A percentile compares a stretch with the other conserved stretches of the same genome.
phyloP scores from a whole-genome alignment of 2,113 vertebrate species.

The Tyto alba region DNA sequence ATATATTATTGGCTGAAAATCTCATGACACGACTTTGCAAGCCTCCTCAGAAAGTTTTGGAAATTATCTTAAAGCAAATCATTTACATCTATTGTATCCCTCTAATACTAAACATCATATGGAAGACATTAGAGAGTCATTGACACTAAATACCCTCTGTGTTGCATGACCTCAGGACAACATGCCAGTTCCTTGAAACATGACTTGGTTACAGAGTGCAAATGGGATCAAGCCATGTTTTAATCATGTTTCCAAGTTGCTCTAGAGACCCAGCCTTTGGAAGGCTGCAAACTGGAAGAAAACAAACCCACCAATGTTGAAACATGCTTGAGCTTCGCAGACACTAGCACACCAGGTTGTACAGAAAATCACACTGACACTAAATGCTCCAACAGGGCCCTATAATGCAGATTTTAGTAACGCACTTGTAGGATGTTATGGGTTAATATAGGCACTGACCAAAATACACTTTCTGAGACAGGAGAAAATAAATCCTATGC shows the following conservation, averaged over 20 bases:
- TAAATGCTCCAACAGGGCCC: neutral
- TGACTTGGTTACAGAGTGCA: neutral
- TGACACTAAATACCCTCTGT: neutral
- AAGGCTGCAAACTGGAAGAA: neutral
- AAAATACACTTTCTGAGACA: neutral
- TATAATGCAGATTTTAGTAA: neutral
- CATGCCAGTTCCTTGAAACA: conserved; percentile 6
- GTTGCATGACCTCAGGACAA: conserved; percentile 38
- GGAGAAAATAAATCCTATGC: neutral
- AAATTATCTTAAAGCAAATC: neutral
- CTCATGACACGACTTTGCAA: neutral
- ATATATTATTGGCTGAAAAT: neutral
- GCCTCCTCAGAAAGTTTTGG: neutral
- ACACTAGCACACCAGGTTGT: neutral
- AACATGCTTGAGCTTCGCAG: neutral
- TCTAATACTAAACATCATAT: conserved; percentile 40
- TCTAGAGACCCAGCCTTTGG: neutral
- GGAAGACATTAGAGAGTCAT: conserved; percentile 20
- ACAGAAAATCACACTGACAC: neutral
- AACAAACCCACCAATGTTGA: neutral
- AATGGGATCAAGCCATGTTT: conserved; percentile 27
- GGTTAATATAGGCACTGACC: neutral
- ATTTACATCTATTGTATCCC: neutral
- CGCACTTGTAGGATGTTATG: accelerated
- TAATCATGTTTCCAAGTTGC: neutral